Evolutionary conservation across 1,140 invertebrate species (phyloP).

Genomic region (Pogonomyrmex barbatus): DNA sequence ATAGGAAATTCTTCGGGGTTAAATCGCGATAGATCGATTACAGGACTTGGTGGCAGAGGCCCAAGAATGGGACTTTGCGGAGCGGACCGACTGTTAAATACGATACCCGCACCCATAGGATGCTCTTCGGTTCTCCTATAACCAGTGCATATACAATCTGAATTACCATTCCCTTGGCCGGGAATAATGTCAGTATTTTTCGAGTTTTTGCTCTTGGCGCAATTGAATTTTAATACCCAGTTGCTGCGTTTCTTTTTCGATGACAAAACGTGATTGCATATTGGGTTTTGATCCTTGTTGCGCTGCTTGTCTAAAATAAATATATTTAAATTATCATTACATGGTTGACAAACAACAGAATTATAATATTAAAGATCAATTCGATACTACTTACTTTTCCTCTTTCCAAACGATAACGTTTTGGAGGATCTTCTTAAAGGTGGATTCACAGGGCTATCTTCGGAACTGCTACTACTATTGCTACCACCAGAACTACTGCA

Average conservation of each 20-base stretch:
- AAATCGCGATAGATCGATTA: slow-evolving; percentile 88
- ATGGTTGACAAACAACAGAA: slow-evolving; percentile 11
- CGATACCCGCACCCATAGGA: slow-evolving; percentile 85
- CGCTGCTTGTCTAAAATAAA: slow-evolving; percentile 81
- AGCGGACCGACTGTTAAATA: slow-evolving; percentile 85
- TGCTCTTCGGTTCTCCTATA: slow-evolving; percentile 88
- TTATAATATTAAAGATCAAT: slow-evolving; percentile 10
- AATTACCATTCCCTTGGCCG: slow-evolving; percentile 83
- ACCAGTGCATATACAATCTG: slow-evolving; percentile 88
- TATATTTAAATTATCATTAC: not conserved
- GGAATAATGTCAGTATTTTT: slow-evolving; percentile 85
- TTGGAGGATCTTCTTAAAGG: slow-evolving; percentile 83
- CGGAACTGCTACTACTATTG: slow-evolving; percentile 84
- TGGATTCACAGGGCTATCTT: slow-evolving; percentile 83
- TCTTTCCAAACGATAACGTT: slow-evolving; percentile 84
- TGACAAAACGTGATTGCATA: slow-evolving; percentile 83
- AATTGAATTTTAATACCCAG: slow-evolving; percentile 89
- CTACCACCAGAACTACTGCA: slow-evolving; percentile 81
- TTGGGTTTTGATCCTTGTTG: slow-evolving; percentile 83
- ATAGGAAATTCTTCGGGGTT: slow-evolving; percentile 88
- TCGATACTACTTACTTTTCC: slow-evolving; percentile 77
- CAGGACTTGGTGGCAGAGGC: slow-evolving; percentile 83
- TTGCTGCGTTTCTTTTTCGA: slow-evolving; percentile 87
- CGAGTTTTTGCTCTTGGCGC: slow-evolving; percentile 86
- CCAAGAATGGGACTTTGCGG: slow-evolving; percentile 82